Evolutionary conservation across 1,140 invertebrate species (phyloP).

Genomic region (Dendroctonus valens): DNA sequence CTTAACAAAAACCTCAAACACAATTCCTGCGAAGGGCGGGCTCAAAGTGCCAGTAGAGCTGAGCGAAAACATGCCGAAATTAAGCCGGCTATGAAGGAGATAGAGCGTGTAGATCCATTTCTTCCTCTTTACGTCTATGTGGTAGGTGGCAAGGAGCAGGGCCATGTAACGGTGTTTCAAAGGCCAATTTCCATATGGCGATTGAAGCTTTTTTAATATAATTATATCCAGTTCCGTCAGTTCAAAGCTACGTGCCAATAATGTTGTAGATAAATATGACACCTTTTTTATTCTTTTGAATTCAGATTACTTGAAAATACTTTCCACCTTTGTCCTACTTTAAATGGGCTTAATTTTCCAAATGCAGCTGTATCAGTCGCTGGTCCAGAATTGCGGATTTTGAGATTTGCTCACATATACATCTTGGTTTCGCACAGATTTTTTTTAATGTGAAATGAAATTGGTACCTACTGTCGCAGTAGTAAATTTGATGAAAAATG

Average conservation of each 20-base stretch:
- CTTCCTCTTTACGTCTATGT: conserved; percentile 65
- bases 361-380: no score
- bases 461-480: no score
- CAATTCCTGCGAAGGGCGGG: conserved; percentile 40
- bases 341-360: no score
- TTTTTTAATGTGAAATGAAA: no score
- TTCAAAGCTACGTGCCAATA: conserved; percentile 13
- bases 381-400: no score
- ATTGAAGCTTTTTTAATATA: conserved; percentile 55
- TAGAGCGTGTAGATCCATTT: conserved; percentile 44
- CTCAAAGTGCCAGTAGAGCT: conserved; percentile 48
- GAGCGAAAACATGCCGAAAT: conserved; percentile 35
- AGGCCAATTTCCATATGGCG: conserved; percentile 67
- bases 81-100: not conserved
- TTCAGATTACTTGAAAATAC: no score
- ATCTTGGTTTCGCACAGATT: no score
- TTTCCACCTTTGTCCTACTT: no score
- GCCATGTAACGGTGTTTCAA: conserved; percentile 66
- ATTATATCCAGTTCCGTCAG: not conserved
- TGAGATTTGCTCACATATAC: no score
- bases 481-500: no score
- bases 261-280: not conserved
- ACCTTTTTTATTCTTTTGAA: no score
- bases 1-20: conserved; percentile 41
- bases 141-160: conserved; percentile 65